phyloP scores from a whole-genome alignment of 64 coral and sea anemone genomes.

The Orbicella faveolata region DNA sequence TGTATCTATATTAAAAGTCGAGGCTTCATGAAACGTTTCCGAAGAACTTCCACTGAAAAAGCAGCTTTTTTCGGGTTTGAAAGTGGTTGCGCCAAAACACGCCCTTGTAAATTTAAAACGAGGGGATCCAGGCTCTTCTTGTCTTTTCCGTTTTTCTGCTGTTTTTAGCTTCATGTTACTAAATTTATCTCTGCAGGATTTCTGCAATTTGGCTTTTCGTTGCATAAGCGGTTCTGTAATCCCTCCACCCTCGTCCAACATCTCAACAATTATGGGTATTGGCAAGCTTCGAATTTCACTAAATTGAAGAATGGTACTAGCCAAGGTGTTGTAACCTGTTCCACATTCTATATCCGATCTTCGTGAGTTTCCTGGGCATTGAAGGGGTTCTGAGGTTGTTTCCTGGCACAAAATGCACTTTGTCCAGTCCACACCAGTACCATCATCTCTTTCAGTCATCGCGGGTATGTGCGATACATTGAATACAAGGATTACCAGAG shows the following conservation, averaged over 20 bases:
- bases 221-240: too few species aligned
- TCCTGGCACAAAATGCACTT: too few species aligned
- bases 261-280: conserved; percentile 28
- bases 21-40: conserved; percentile 54
- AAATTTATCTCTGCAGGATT: conserved; percentile 56
- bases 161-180: conserved; percentile 53
- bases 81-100: conserved; percentile 6
- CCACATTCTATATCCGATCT: neutral
- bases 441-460: too few species aligned
- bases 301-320: conserved; percentile 20
- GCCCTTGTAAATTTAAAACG: conserved; percentile 22
- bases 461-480: too few species aligned
- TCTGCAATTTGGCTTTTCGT: too few species aligned
- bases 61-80: conserved; percentile 3
- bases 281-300: conserved; percentile 13
- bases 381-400: too few species aligned
- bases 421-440: too few species aligned
- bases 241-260: conserved; percentile 24
- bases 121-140: conserved; percentile 12
- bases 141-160: conserved; percentile 50
- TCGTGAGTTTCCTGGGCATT: too few species aligned
- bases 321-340: conserved; percentile 17
- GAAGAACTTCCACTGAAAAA: conserved; percentile 37
- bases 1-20: too few species aligned
- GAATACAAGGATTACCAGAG: too few species aligned